Evolutionary conservation across 64 coral and sea anemone genomes (phyloP).

Genomic region (Dendrophyllia cribrosa): DNA sequence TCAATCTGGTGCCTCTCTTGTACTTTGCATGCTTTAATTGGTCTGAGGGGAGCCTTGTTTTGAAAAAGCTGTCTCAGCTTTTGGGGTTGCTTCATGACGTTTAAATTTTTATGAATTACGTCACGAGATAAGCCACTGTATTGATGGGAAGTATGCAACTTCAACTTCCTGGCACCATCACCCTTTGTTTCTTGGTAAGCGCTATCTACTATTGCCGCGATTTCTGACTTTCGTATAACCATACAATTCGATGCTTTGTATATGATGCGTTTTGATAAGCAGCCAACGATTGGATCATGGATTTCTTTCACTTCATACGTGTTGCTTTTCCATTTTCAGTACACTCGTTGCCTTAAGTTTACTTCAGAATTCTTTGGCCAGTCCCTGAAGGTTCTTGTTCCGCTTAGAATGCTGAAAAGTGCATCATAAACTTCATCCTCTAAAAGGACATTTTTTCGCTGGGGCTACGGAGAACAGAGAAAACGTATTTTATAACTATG

Average conservation of each 20-base stretch:
- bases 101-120: conserved; percentile 7
- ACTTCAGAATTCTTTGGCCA: conserved; percentile 7
- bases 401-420: neutral
- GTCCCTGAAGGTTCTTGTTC: neutral
- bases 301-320: neutral
- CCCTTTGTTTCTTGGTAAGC: conserved; percentile 30
- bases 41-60: conserved; percentile 51
- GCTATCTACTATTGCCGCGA: neutral
- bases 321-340: conserved; percentile 31
- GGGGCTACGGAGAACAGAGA: neutral
- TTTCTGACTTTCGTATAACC: conserved; percentile 14
- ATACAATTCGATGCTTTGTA: conserved; percentile 5
- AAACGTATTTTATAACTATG: no score
- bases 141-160: neutral
- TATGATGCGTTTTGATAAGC: neutral
- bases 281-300: neutral
- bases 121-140: conserved; percentile 28
- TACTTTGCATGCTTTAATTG: conserved; percentile 31
- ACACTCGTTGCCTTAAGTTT: conserved; percentile 26
- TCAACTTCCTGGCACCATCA: conserved; percentile 24
- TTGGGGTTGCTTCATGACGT: conserved; percentile 23
- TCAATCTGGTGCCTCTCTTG: conserved; percentile 58
- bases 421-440: conserved; percentile 50
- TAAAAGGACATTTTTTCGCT: conserved; percentile 29
- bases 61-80: conserved; percentile 34